Percentiles rank a stretch among this genome's conserved stretches.
phyloP scores from a whole-genome alignment of 2,113 vertebrate genomes.

The Quiscalus mexicanus region DNA sequence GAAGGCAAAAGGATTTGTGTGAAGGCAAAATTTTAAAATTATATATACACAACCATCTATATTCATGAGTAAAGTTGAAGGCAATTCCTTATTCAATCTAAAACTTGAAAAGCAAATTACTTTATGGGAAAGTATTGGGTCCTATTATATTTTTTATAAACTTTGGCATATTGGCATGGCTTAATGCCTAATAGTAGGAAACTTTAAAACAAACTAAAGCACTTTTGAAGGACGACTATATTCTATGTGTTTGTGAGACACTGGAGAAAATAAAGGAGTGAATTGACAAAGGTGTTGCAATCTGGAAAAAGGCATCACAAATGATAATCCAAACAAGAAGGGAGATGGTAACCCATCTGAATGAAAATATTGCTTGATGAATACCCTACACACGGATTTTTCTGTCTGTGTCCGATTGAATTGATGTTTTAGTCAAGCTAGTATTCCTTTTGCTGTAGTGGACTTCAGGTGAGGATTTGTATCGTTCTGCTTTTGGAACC shows the following conservation, averaged over 20 bases:
- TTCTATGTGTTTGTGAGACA: not conserved
- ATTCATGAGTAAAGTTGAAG: not conserved
- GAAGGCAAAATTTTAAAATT: not conserved
- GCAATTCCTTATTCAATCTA: not conserved
- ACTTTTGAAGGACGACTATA: not conserved
- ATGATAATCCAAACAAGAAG: slow-evolving; percentile 5
- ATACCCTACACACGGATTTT: slow-evolving; percentile 30
- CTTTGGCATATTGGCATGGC: not conserved
- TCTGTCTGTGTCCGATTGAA: slow-evolving; percentile 16
- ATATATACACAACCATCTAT: not conserved
- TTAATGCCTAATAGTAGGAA: not conserved
- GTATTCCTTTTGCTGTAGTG: slow-evolving; percentile 38
- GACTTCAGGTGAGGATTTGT: slow-evolving; percentile 16
- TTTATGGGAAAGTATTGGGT: not conserved
- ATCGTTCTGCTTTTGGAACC: not conserved
- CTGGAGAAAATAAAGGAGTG: not conserved
- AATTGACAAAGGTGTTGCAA: not conserved
- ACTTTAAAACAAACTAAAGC: not conserved
- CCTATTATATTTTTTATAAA: not conserved
- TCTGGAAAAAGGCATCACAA: slow-evolving; percentile 49
- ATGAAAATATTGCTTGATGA: slow-evolving; percentile 46
- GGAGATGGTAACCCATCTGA: slow-evolving; percentile 38
- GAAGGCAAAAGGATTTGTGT: not conserved
- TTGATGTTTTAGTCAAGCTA: slow-evolving; percentile 19
- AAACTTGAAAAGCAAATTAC: not conserved